Evolutionary conservation across 2,113 vertebrate species (phyloP), one percentile per base, ranked within the genome.

Genomic region (Nestor notabilis): DNA sequence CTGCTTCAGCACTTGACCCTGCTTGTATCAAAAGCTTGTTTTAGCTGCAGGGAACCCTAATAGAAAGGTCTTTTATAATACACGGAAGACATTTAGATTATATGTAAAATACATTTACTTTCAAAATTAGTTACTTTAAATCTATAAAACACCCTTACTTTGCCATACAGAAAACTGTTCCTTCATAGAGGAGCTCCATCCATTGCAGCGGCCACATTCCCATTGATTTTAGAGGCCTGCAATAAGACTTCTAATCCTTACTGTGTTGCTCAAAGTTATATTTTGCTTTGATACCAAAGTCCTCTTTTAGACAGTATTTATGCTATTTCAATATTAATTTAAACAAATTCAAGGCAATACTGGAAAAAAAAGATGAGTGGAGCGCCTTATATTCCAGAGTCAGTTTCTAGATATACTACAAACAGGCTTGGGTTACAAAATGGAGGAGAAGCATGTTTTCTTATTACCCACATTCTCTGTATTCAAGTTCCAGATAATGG

Each of bases 101-200:
- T 31, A 61, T 43, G 17, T 50, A 10, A 61, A 80, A 66, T 63
- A 27, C 13, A 44, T 56, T 87, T 31, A 31, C 28, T 63, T 76
- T 50, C 56, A 89, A 95, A 95, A 86, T 46, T 27, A 29, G 20
- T 71, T 66, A 77, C 58, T 41, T 95, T 89, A 93, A 89, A 83
- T 35, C 47, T 77, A 72, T 79, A 76, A n/a, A 47, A 61, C 8
- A n/a, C 35, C 14, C 50, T 66, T 68, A 87, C 17, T 93, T 79
- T 56, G 20, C 83, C 27, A 5, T 58, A 17, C 24, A 83, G 33
- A 58, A 58, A 90, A 81, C 7, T 50, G 20, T 74, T 90, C 24
- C 24, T 79, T 94, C 11, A 39, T 78, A 50, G 43, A 49, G 20
- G 13, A 82, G 11, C 15, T 79, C 53, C n/a, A 55, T 33, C 29